Evolutionary conservation across 1,140 invertebrate genomes (phyloP), one percentile per base, ranked within the genome.

Genomic region (Scylla paramamosain): DNA sequence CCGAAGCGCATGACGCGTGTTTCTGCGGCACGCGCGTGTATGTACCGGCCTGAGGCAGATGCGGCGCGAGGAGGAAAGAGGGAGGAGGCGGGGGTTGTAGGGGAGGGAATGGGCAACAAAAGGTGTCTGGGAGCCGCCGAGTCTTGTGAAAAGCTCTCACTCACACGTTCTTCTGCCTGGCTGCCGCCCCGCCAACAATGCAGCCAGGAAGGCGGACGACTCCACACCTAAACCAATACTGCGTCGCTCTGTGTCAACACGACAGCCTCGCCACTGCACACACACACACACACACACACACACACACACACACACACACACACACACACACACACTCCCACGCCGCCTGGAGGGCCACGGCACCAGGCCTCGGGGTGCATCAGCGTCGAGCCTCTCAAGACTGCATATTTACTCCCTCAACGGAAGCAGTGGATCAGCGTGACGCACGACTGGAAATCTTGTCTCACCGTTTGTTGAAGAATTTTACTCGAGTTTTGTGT

Each of bases 81-180:
- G 39, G 39, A n/a, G 32, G 39, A 48, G 48, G 48, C 31, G 31
- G 52, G 52, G 67, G 20, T 16, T 59, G 77, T 46, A 52, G 92
- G 83, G 83, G 77, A 39, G 82, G 28, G 29, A 83, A 32, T 28
- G 28, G 28, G 48, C 45, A 88, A 93, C 92, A 93, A 93, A 93
- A 88, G 92, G 32, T 45, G 92, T 48, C 92, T 86, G 92, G 92
- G 92, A 93, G 39, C 92, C 59, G n/a, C n/a, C 48, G 87, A 45
- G 84, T 86, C 83, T 93, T 45, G 83, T 93, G 92, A 93, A 93
- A 93, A 25, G 92, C 92, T 93, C 84, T 93, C 84, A 87, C 92
- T 93, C 92, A 88, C 92, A 93, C 92, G 92, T 93, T 93, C 92
- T 52, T 93, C 32, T 93, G 84, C 46, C 46, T 86, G 29, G n/a